Evolutionary conservation across 2,797 vertebrate genomes (phyloP).

Genomic region (Sebastes goodei): DNA sequence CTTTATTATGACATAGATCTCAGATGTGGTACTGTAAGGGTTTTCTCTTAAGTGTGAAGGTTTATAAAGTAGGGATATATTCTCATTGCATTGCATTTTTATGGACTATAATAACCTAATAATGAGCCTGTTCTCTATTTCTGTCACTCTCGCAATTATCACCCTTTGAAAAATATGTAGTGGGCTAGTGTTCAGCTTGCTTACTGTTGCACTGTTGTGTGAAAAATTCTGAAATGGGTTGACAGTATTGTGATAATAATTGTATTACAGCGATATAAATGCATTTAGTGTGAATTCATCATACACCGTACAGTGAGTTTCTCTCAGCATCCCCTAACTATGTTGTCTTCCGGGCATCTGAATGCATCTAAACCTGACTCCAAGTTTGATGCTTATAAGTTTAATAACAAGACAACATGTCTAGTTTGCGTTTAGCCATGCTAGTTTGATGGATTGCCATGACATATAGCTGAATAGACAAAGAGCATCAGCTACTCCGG

Average conservation of each 20-base stretch:
- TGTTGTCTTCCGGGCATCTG: not conserved
- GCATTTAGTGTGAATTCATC: not conserved
- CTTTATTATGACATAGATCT: not conserved
- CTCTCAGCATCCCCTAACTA: not conserved
- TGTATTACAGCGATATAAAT: not conserved
- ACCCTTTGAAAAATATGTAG: not conserved
- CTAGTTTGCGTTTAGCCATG: not conserved
- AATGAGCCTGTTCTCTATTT: not conserved
- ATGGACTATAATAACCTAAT: not conserved
- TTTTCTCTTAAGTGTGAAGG: not conserved
- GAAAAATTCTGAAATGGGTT: not conserved
- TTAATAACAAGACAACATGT: not conserved
- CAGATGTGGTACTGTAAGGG: not conserved
- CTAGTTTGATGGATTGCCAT: not conserved
- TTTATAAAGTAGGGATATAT: not conserved
- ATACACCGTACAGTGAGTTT: not conserved
- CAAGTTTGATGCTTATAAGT: not conserved
- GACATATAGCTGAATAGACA: slow-evolving; percentile 16
- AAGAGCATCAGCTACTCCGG: not conserved
- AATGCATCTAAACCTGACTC: not conserved
- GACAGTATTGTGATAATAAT: not conserved
- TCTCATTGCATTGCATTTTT: not conserved
- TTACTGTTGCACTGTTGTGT: not conserved
- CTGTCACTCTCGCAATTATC: not conserved
- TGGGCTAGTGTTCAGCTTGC: not conserved